A percentile compares a stretch with the other conserved stretches of the same genome.
Evolutionary conservation across 2,113 vertebrate genomes (phyloP).

Genomic region (Boulengeromyrus knoepffleri): DNA sequence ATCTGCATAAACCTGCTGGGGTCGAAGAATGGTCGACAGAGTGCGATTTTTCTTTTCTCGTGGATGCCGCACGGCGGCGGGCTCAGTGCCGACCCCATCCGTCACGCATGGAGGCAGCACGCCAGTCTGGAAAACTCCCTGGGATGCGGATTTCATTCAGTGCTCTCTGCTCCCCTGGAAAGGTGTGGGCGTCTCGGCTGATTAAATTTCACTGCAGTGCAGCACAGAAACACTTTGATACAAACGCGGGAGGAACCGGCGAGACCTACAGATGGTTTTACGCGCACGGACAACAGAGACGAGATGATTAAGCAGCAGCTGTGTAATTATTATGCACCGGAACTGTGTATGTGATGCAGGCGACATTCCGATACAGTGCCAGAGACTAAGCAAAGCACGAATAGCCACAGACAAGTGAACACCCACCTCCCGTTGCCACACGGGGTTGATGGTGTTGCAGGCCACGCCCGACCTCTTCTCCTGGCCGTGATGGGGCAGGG

Average conservation of each 20-base stretch:
- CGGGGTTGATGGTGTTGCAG: slow-evolving; percentile 87
- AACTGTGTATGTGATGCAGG: not conserved
- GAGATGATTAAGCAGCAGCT: not conserved
- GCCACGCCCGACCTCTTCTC: slow-evolving; percentile 86
- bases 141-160: not conserved
- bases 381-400: not conserved
- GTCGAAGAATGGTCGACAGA: not conserved
- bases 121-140: not conserved
- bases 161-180: not conserved
- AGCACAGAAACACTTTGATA: not conserved
- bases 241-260: not conserved
- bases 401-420: not conserved
- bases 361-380: not conserved
- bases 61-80: not conserved
- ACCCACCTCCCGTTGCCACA: slow-evolving; percentile 87
- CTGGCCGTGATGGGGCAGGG: slow-evolving; percentile 90
- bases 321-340: not conserved
- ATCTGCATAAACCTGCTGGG: not conserved
- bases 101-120: not conserved
- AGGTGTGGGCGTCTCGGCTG: not conserved
- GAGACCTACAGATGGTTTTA: not conserved
- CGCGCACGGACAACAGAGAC: not conserved
- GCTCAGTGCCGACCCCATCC: not conserved
- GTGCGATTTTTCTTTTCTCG: not conserved
- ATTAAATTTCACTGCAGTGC: slow-evolving; percentile 12